Evolutionary conservation across 1,140 invertebrate genomes (phyloP).

Genomic region (Drosophila parabipectinata): DNA sequence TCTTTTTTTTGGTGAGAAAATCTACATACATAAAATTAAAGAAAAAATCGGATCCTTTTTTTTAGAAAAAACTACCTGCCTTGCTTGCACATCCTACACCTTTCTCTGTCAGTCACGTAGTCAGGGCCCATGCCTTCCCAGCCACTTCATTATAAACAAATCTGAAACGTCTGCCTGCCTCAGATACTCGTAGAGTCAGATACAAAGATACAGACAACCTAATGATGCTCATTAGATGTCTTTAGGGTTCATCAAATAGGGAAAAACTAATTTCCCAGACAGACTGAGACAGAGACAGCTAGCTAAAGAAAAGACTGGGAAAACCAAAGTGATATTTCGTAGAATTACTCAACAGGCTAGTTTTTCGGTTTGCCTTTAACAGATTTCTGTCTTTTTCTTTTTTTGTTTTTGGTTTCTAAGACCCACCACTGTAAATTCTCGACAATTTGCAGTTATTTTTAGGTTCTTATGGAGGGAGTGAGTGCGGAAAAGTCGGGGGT

Average conservation of each 20-base stretch:
- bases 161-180: constrained; percentile 13
- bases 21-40: constrained; percentile 52
- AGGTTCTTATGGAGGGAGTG: constrained; percentile 2
- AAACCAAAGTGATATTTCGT: constrained; percentile 47
- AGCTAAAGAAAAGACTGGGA: neutral
- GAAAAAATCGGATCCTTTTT: constrained; percentile 50
- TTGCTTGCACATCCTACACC: constrained; percentile 14
- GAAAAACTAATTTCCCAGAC: constrained; percentile 37
- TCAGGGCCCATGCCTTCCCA: constrained; percentile 18
- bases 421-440: constrained; percentile 37
- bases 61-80: constrained; percentile 13
- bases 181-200: constrained; percentile 20
- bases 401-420: constrained; percentile 11
- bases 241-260: constrained; percentile 53
- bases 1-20: too few relatives aligned
- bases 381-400: neutral
- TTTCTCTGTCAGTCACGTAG: constrained; percentile 42
- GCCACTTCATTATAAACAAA: constrained; percentile 69
- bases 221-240: constrained; percentile 79
- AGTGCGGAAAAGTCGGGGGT: neutral
- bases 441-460: constrained; percentile 68
- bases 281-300: neutral
- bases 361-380: constrained; percentile 28
- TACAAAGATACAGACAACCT: constrained; percentile 52
- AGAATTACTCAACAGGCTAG: constrained; percentile 69